Evolutionary conservation across 2,888 invertebrate genomes (phyloP).

Genomic region (Heteropelma amictum): DNA sequence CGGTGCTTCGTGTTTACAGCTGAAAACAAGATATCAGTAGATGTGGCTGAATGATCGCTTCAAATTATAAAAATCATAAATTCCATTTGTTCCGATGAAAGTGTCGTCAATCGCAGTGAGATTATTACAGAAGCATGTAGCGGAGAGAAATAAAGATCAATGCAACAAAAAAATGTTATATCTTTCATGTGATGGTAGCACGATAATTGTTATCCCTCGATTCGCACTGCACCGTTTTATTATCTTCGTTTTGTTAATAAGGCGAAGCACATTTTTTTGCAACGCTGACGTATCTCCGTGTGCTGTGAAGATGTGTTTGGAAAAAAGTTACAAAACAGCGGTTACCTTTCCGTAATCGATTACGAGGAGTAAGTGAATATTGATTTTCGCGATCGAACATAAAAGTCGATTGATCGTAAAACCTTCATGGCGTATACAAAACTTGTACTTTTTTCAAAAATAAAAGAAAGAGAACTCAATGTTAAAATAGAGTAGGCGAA

Average conservation of each 20-base stretch:
- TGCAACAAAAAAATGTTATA: background rate
- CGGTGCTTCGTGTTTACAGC: constrained; percentile 21
- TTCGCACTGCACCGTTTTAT: background rate
- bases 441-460: too few relatives aligned
- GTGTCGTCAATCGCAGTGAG: background rate
- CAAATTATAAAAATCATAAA: background rate
- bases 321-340: too few relatives aligned
- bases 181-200: background rate
- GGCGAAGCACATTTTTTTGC: too few relatives aligned
- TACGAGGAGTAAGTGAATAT: too few relatives aligned
- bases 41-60: background rate
- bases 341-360: too few relatives aligned
- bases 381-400: too few relatives aligned
- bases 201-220: background rate
- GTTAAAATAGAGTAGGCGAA: background rate
- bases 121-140: background rate
- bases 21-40: constrained; percentile 50
- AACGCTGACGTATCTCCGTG: too few relatives aligned
- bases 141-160: background rate
- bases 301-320: too few relatives aligned
- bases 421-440: too few relatives aligned
- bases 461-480: too few relatives aligned
- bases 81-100: background rate
- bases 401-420: too few relatives aligned
- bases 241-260: background rate